Conservation (phyloP, 2,113 vertebrate genomes). For the Delphinapterus leucas region DNA sequence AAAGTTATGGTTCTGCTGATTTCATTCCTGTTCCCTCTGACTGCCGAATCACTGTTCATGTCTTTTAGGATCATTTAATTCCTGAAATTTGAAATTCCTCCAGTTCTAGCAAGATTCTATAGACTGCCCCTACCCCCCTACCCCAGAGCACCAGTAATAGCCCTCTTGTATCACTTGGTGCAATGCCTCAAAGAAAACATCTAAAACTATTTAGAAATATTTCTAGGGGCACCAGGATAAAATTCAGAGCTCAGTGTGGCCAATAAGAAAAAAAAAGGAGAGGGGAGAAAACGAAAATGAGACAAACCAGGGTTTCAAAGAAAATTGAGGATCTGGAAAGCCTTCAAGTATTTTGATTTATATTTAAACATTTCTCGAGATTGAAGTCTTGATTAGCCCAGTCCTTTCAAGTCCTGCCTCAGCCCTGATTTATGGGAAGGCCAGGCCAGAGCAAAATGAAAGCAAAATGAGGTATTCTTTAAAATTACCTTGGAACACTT, state of each 20-base stretch:
- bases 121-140: neutral
- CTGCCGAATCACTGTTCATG: conserved; percentile 68
- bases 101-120: conserved; percentile 36
- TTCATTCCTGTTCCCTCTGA: conserved; percentile 66
- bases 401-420: conserved; percentile 80
- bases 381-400: conserved; percentile 84
- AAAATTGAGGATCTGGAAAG: conserved; percentile 83
- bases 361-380: conserved; percentile 85
- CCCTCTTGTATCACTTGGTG: conserved; percentile 67
- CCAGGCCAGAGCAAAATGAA: conserved; percentile 81
- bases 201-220: conserved; percentile 80
- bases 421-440: conserved; percentile 82
- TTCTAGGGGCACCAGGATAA: conserved; percentile 78
- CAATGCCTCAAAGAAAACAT: conserved; percentile 71
- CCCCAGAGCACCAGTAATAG: conserved; percentile 66
- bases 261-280: conserved; percentile 36
- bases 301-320: conserved; percentile 81
- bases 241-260: conserved; percentile 76
- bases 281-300: conserved; percentile 70
- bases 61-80: conserved; percentile 60
- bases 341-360: conserved; percentile 85
- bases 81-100: conserved; percentile 73
- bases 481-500: conserved; percentile 83
- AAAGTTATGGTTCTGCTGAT: conserved; percentile 69
- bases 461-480: conserved; percentile 84